Percentiles rank a stretch among this genome's conserved stretches.
Evolutionary conservation across 1,140 invertebrate genomes (phyloP).

Genomic region (Bombus affinis): DNA sequence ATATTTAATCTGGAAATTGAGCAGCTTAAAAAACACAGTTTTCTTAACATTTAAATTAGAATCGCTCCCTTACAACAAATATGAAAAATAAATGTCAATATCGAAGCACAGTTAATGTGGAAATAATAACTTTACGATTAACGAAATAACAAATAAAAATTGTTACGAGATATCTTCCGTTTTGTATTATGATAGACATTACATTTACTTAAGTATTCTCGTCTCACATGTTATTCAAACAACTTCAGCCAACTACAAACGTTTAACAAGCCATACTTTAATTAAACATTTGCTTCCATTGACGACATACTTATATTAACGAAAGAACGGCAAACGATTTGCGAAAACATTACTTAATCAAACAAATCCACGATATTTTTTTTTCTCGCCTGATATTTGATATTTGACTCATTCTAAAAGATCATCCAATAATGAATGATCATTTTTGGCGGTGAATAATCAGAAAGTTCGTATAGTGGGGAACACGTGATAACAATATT

Average conservation of each 20-base stretch:
- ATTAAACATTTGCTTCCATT: background rate
- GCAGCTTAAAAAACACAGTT: too few relatives aligned
- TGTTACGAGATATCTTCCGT: background rate
- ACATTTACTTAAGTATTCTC: background rate
- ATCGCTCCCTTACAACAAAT: too few relatives aligned
- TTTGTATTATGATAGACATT: background rate
- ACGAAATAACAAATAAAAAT: background rate
- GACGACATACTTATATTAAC: background rate
- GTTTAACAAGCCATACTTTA: too few relatives aligned
- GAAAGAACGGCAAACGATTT: background rate
- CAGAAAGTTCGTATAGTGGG: background rate
- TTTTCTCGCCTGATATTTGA: background rate
- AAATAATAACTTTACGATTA: too few relatives aligned
- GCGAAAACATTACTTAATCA: background rate
- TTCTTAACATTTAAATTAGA: too few relatives aligned
- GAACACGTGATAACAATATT: background rate
- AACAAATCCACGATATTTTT: background rate
- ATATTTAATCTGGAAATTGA: too few relatives aligned
- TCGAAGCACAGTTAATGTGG: rapidly evolving
- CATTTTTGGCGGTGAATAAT: background rate
- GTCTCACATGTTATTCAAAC: background rate
- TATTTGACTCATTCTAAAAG: background rate
- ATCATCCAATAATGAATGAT: background rate
- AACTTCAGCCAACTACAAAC: too few relatives aligned
- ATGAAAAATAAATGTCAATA: too few relatives aligned